phyloP scores from a whole-genome alignment of 2,113 vertebrate species.

The Corythaeola cristata region DNA sequence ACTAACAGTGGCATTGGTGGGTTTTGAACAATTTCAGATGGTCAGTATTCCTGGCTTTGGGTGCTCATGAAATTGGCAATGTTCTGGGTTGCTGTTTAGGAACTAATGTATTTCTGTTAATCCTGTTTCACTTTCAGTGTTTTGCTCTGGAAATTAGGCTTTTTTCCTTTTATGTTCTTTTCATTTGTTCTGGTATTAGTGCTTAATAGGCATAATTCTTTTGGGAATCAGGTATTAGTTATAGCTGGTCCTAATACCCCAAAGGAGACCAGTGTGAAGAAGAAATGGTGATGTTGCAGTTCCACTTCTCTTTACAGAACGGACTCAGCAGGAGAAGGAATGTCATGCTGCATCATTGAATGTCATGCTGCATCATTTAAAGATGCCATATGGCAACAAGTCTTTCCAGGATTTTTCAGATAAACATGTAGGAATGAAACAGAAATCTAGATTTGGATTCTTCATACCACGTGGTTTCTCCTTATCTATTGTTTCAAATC shows the following conservation, averaged over 20 bases:
- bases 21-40: not conserved
- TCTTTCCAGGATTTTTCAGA: not conserved
- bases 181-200: not conserved
- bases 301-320: not conserved
- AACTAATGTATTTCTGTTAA: not conserved
- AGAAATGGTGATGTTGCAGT: not conserved
- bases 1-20: not conserved
- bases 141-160: not conserved
- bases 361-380: not conserved
- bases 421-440: not conserved
- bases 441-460: not conserved
- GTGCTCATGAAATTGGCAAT: not conserved
- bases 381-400: not conserved
- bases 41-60: not conserved
- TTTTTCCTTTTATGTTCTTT: not conserved
- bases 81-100: not conserved
- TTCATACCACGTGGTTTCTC: accelerated
- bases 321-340: not conserved
- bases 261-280: not conserved
- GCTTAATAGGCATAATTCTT: not conserved
- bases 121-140: not conserved
- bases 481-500: not conserved
- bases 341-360: not conserved
- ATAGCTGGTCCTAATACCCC: not conserved
- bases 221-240: not conserved